Percentiles rank a stretch among this genome's conserved stretches.
phyloP scores from a whole-genome alignment of 2,113 vertebrate species.

The Phodopus roborovskii region DNA sequence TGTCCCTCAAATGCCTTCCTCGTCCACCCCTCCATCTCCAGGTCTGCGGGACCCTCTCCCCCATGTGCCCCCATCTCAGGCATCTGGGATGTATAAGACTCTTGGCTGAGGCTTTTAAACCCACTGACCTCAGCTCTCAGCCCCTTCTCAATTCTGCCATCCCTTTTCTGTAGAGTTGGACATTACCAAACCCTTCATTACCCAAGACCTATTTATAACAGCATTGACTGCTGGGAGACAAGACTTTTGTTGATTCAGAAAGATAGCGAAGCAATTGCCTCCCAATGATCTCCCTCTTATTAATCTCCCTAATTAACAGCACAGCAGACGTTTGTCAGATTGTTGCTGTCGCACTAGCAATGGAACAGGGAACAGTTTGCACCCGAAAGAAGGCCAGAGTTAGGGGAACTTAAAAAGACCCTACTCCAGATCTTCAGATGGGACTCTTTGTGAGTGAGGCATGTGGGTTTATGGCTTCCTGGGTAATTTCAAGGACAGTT shows the following conservation, averaged over 20 bases:
- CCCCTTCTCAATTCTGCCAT: not conserved
- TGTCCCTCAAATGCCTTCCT: not conserved
- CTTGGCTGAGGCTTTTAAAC: not conserved
- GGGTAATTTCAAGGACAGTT: not conserved
- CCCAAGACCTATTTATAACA: not conserved
- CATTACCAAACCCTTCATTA: not conserved
- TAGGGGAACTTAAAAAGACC: not conserved
- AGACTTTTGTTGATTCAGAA: not conserved
- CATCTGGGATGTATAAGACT: not conserved
- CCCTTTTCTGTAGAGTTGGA: not conserved
- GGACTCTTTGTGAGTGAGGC: not conserved
- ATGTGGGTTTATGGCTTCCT: not conserved
- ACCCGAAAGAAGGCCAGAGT: not conserved
- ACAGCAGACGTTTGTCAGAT: not conserved
- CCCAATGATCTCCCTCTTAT: not conserved
- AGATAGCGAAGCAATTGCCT: not conserved
- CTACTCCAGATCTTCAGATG: not conserved
- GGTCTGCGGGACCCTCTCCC: not conserved
- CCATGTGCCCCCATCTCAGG: rapidly evolving
- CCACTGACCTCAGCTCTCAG: not conserved
- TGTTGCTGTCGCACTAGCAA: not conserved
- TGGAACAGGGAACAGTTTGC: not conserved
- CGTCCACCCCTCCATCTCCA: not conserved
- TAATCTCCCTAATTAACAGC: not conserved
- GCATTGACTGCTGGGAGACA: not conserved